Evolutionary conservation across 1,140 invertebrate genomes (phyloP).

Genomic region (Agrypnia vestita): DNA sequence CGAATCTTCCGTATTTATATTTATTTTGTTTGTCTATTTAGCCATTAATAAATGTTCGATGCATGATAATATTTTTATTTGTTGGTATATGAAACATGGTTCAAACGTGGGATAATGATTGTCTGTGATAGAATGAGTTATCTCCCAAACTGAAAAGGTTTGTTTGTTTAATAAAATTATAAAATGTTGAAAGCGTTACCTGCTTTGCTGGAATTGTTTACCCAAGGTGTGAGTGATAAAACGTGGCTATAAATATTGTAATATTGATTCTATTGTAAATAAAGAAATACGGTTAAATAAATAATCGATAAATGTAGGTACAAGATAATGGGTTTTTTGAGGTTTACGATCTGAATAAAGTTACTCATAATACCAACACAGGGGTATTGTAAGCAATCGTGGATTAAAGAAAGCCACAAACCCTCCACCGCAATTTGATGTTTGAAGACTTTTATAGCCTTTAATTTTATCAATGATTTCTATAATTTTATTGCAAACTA

Average conservation of each 20-base stretch:
- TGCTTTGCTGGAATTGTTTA: conserved; percentile 34
- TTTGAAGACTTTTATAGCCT: no score
- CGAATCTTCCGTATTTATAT: no score
- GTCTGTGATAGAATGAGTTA: conserved; percentile 14
- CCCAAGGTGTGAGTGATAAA: conserved; percentile 43
- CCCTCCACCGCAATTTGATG: no score
- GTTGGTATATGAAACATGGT: no score
- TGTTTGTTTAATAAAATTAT: conserved; percentile 44
- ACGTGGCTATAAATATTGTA: conserved; percentile 49
- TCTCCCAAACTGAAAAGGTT: conserved; percentile 28
- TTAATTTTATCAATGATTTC: no score
- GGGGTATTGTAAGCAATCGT: neutral
- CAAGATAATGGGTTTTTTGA: conserved; percentile 43
- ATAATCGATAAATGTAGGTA: conserved; percentile 50
- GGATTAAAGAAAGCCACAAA: no score
- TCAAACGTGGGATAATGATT: neutral
- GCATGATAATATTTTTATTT: no score
- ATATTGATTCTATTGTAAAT: conserved; percentile 51
- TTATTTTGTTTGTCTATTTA: no score
- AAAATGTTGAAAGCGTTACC: conserved; percentile 40
- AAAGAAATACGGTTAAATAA: conserved; percentile 41
- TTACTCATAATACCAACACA: conserved; percentile 26
- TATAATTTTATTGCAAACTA: no score
- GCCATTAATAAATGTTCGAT: no score
- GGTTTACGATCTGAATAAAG: conserved; percentile 35